Evolutionary conservation across 2,888 invertebrate genomes (phyloP).

Genomic region (Pammene fasciana): DNA sequence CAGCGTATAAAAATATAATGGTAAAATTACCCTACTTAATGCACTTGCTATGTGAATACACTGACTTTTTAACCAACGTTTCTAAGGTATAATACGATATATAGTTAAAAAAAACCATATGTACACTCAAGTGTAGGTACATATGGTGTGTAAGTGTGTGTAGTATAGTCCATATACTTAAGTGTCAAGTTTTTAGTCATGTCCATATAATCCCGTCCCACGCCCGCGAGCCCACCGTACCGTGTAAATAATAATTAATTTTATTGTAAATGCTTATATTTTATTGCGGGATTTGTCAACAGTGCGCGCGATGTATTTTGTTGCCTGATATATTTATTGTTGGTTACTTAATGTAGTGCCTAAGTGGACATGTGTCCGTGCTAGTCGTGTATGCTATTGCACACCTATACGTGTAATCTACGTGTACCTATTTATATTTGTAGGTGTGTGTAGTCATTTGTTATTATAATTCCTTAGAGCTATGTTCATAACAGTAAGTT

Average conservation of each 20-base stretch:
- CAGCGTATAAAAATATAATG: too few relatives aligned
- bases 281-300: slow-evolving; percentile 84
- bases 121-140: too few relatives aligned
- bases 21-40: too few relatives aligned
- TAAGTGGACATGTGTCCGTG: slow-evolving; percentile 65
- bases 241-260: slow-evolving; percentile 84
- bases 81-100: too few relatives aligned
- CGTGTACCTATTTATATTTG: slow-evolving; percentile 12
- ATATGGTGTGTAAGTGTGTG: too few relatives aligned
- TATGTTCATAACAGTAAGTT: slow-evolving; percentile 43
- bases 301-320: slow-evolving; percentile 81
- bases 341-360: slow-evolving; percentile 74
- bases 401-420: slow-evolving; percentile 29
- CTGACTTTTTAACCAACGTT: too few relatives aligned
- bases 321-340: slow-evolving; percentile 79
- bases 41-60: too few relatives aligned
- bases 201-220: slow-evolving; percentile 57
- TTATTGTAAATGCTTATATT: slow-evolving; percentile 84
- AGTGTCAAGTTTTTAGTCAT: slow-evolving; percentile 36
- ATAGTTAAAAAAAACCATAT: too few relatives aligned
- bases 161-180: too few relatives aligned
- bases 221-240: slow-evolving; percentile 71
- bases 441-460: slow-evolving; percentile 51
- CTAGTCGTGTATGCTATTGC: slow-evolving; percentile 45
- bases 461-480: slow-evolving; percentile 57